These are phyloP conservation scores for Ambastaia sidthimunki DNA, from an alignment of 2,797 vertebrate genomes.

Conservation along the genomic window DNA sequence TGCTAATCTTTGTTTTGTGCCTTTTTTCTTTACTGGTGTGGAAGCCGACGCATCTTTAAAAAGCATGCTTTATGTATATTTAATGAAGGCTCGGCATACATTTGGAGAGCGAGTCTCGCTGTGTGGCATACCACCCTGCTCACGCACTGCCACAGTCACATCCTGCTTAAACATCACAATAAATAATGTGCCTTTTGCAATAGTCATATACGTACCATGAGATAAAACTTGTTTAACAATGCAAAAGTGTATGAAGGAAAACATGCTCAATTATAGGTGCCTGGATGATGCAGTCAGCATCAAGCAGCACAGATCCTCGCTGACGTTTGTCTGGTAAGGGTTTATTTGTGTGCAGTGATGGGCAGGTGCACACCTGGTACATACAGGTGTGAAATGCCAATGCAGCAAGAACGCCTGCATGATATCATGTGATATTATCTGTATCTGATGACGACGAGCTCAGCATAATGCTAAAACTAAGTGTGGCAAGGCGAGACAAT, in stretches of 20 bases:
- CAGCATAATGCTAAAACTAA: conserved; percentile 28
- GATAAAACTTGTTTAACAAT: conserved; percentile 16
- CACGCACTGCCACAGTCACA: conserved; percentile 27
- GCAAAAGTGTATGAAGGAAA: conserved; percentile 1
- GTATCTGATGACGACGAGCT: conserved; percentile 37
- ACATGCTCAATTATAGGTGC: background rate
- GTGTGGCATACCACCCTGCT: conserved; percentile 75
- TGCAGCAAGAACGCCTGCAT: conserved; percentile 31
- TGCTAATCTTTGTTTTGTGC: conserved; percentile 82
- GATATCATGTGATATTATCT: conserved; percentile 25
- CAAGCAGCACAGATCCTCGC: background rate
- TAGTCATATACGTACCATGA: background rate
- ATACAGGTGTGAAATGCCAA: conserved; percentile 31
- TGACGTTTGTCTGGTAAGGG: background rate
- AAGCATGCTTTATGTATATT: conserved; percentile 78
- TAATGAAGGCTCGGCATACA: conserved; percentile 80
- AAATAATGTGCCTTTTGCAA: background rate
- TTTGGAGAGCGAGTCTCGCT: conserved; percentile 77
- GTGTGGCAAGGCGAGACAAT: background rate
- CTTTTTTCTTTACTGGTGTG: conserved; percentile 61
- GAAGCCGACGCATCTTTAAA: conserved; percentile 60
- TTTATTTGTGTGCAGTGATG: background rate
- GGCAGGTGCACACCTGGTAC: background rate
- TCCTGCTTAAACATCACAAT: conserved; percentile 34
- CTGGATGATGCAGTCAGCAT: background rate